Conservation (phyloP, 2,797 vertebrate genomes). For the Cyprinella venusta region DNA sequence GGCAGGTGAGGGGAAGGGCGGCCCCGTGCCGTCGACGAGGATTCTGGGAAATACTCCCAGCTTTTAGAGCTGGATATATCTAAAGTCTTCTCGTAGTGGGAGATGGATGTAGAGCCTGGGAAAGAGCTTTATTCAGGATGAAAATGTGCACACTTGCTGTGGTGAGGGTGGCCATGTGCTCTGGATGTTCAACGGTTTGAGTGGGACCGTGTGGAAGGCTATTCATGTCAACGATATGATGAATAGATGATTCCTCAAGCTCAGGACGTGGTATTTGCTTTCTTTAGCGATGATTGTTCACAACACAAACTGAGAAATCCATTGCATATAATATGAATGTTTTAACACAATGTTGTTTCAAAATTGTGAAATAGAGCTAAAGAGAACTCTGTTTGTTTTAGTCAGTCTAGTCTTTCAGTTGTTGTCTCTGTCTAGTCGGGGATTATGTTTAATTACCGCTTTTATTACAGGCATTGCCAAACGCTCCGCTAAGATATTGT, state of each 20-base stretch:
- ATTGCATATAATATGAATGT: conserved; percentile 17
- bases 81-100: conserved; percentile 10
- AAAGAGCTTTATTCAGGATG: conserved; percentile 9
- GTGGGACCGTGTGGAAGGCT: not conserved
- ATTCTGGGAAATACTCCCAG: conserved; percentile 48
- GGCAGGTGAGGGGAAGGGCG: conserved; percentile 28
- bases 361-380: conserved; percentile 28
- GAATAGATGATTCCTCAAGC: not conserved
- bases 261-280: not conserved
- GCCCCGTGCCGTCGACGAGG: conserved; percentile 18
- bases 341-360: conserved; percentile 23
- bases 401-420: not conserved
- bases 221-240: conserved; percentile 21
- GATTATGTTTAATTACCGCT: conserved; percentile 28
- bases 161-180: not conserved
- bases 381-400: conserved; percentile 6
- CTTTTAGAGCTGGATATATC: conserved; percentile 48
- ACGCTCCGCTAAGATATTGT: not conserved
- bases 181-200: conserved; percentile 5
- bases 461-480: conserved; percentile 15
- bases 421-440: not conserved
- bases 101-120: conserved; percentile 27
- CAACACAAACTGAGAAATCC: not conserved
- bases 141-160: not conserved
- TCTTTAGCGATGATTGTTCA: not conserved